A percentile compares a stretch with the other conserved stretches of the same genome.
Evolutionary conservation across 2,888 invertebrate genomes (phyloP).

Genomic region (Boloria selene): DNA sequence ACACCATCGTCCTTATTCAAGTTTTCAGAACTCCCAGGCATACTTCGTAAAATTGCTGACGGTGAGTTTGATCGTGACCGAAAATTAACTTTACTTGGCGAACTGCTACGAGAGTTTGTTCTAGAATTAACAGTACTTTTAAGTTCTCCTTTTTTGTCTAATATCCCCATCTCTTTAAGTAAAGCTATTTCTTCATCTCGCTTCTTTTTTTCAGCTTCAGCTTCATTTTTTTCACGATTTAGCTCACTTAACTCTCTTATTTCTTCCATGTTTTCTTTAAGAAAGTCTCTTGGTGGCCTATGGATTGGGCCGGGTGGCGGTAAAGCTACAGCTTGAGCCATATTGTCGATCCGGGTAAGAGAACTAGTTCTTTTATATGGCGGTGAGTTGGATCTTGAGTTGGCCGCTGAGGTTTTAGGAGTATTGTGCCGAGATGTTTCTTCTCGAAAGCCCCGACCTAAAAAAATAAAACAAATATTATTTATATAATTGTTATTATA

Average conservation of each 20-base stretch:
- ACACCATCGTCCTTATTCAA: constrained; percentile 58
- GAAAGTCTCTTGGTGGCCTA: constrained; percentile 71
- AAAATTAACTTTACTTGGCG: constrained; percentile 65
- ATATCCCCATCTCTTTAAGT: constrained; percentile 73
- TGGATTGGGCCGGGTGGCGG: constrained; percentile 57
- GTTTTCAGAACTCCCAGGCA: constrained; percentile 55
- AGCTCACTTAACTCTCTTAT: constrained; percentile 74
- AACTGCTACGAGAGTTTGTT: constrained; percentile 67
- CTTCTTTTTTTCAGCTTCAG: constrained; percentile 68
- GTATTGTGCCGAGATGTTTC: constrained; percentile 81
- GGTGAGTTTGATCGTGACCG: constrained; percentile 76
- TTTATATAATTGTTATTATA: not conserved
- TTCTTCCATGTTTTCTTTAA: constrained; percentile 77
- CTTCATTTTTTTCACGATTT: constrained; percentile 76
- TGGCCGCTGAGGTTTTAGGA: constrained; percentile 71
- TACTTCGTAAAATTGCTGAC: constrained; percentile 64
- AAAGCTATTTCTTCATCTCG: constrained; percentile 74
- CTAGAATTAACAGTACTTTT: constrained; percentile 57
- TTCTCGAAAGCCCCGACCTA: constrained; percentile 79
- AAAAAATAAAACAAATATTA: constrained; percentile 35
- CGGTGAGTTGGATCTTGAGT: constrained; percentile 72
- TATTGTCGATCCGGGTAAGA: constrained; percentile 67
- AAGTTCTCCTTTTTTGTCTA: constrained; percentile 61
- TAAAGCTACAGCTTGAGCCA: constrained; percentile 67
- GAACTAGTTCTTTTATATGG: constrained; percentile 71